Percentiles rank a stretch among this genome's conserved stretches.
Conservation (phyloP, 2,888 invertebrate species). For the Eledona agricola region DNA sequence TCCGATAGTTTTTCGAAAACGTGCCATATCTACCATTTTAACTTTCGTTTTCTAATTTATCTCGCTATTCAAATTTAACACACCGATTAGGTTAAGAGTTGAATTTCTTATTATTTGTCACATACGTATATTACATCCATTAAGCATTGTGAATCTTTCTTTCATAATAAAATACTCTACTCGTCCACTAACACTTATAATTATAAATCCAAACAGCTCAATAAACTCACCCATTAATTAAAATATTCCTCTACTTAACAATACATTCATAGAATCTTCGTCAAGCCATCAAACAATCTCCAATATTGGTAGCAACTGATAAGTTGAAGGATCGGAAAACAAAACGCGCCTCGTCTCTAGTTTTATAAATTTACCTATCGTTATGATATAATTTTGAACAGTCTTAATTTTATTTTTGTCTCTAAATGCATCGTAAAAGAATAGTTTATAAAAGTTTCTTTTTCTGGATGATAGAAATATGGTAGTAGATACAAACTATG, state of each 20-base stretch:
- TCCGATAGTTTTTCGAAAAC: constrained; percentile 45
- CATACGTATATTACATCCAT: constrained; percentile 52
- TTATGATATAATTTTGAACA: constrained; percentile 56
- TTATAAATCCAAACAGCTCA: constrained; percentile 51
- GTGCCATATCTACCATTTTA: constrained; percentile 56
- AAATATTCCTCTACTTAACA: constrained; percentile 55
- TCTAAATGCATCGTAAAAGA: constrained; percentile 59
- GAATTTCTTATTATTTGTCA: constrained; percentile 50
- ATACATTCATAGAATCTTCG: constrained; percentile 47
- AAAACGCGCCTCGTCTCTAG: constrained; percentile 41
- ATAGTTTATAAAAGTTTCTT: constrained; percentile 55
- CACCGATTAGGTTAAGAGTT: constrained; percentile 56
- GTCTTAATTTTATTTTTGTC: constrained; percentile 54
- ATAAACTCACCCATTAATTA: constrained; percentile 42
- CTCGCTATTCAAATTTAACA: constrained; percentile 48
- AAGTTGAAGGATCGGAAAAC: constrained; percentile 49
- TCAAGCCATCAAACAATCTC: constrained; percentile 50
- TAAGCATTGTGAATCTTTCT: constrained; percentile 51
- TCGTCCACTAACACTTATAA: constrained; percentile 60
- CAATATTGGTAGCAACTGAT: constrained; percentile 39
- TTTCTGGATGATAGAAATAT: constrained; percentile 51
- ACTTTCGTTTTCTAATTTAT: constrained; percentile 37
- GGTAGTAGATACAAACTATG: constrained; percentile 56
- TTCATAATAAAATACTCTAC: constrained; percentile 58
- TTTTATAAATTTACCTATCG: constrained; percentile 52